Evolutionary conservation across 2,888 invertebrate species (phyloP).

Genomic region (Deilephila elpenor): DNA sequence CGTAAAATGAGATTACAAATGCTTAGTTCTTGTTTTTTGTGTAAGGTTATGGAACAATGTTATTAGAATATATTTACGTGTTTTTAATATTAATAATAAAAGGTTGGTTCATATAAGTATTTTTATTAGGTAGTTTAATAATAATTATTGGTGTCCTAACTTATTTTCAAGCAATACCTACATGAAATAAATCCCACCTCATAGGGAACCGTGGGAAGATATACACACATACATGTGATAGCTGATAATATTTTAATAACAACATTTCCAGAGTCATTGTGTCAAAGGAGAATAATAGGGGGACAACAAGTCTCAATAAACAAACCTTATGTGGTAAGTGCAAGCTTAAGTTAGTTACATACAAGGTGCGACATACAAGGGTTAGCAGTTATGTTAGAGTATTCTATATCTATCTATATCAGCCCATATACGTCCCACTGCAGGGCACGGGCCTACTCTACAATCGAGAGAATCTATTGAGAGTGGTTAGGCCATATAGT

Average conservation of each 20-base stretch:
- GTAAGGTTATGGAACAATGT: constrained; percentile 1
- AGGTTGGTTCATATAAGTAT: neutral
- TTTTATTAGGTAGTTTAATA: neutral
- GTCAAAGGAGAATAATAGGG: constrained; percentile 40
- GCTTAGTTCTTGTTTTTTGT: neutral
- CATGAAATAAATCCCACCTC: no score
- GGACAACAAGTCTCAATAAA: constrained; percentile 30
- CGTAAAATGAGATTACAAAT: constrained; percentile 20
- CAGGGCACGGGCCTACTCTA: no score
- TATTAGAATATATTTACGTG: neutral
- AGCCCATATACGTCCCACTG: no score
- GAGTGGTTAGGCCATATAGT: no score
- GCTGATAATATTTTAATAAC: constrained; percentile 8
- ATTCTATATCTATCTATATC: no score
- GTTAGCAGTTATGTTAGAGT: no score
- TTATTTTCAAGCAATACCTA: neutral
- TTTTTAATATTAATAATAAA: constrained; percentile 3
- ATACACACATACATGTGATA: no score
- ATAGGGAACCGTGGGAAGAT: no score
- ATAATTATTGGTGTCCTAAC: neutral
- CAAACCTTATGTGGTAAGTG: constrained; percentile 42
- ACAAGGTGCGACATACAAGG: no score
- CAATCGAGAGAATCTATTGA: no score
- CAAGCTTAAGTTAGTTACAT: no score
- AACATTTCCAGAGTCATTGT: constrained; percentile 36